Conservation (phyloP, 2,888 invertebrate species). For the Acanthoscelides obtectus region DNA sequence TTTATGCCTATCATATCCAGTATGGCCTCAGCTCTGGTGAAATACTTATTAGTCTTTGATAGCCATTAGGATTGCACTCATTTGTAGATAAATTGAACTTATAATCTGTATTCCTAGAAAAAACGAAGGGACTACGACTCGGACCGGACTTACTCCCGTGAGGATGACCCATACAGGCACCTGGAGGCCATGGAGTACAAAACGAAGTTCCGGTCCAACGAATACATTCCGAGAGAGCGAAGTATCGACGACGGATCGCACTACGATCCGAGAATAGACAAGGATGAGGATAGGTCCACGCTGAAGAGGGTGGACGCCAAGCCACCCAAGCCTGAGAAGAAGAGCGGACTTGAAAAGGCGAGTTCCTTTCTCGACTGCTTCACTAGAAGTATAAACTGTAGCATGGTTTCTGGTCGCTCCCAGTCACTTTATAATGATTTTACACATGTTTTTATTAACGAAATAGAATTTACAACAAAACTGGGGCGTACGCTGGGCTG, state of each 20-base stretch:
- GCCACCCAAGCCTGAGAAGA: constrained; percentile 60
- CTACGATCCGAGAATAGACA: constrained; percentile 61
- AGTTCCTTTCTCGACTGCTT: constrained; percentile 17
- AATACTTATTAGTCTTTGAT: no score
- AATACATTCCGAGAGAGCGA: constrained; percentile 53
- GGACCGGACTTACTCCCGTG: constrained; percentile 28
- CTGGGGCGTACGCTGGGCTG: no score
- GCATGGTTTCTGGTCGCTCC: no score
- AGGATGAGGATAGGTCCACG: constrained; percentile 44
- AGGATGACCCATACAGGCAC: constrained; percentile 35
- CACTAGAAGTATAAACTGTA: no score
- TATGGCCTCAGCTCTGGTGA: no score
- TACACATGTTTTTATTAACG: no score
- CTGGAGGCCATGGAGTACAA: constrained; percentile 41
- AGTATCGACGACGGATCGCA: constrained; percentile 66
- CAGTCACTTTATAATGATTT: no score
- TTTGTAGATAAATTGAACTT: no score
- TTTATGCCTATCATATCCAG: no score
- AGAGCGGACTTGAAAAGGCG: constrained; percentile 71
- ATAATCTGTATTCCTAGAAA: constrained; percentile 16
- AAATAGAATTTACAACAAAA: no score
- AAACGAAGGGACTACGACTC: constrained; percentile 34
- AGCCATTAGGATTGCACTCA: no score
- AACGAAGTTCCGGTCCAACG: constrained; percentile 48
- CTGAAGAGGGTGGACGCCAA: constrained; percentile 49